Base-by-base conservation (phyloP, 2,797 vertebrate species). In the Schizothorax lantsangensis region DNA sequence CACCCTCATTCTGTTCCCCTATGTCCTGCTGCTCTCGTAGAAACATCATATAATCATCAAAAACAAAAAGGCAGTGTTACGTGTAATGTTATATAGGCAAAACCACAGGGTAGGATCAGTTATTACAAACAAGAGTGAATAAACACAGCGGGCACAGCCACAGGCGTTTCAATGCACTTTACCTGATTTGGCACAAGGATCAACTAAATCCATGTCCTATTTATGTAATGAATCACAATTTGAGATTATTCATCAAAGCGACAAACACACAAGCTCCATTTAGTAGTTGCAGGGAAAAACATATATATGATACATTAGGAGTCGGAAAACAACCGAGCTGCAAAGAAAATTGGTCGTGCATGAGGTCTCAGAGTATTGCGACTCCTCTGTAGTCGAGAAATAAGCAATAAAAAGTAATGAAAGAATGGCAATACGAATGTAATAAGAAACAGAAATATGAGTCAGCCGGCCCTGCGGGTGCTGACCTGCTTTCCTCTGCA, bases 371-470 rank as follows among this genome's bases (percentile, higher is more conserved):
- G 91, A 92, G 91, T 93, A 89, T 89, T 88, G 90, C 86, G 91
- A 91, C 92, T 92, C 84, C 87, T 79, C 90, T 89, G 86, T 91
- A 90, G 92, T 91, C 91, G 89, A 90, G 91, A 92, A 91, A 91
- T 91, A 88, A 89, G 91, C 91, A 89, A 88, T 90, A 93, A 92
- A 91, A 92, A 91, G 92, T 95, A 94, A 95, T 94, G 93, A 95
- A 95, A 95, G 92, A 94, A 95, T 94, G 91, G 92, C 93, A 95
- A 94, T 93, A 93, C 92, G 93, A 94, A 93, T 91, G 94, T 92
- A 94, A 95, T 95, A 95, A 88, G 83, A 94, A 91, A 91, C 88
- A 92, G 94, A 89, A 93, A 91, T 93, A 92, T 93, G 92, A 95
- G 91, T 94, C 94, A 94, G 94, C 91, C 87, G 88, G 92, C 91